Evolutionary conservation across 2,888 invertebrate species (phyloP).

Genomic region (Hyposoter dolosus): DNA sequence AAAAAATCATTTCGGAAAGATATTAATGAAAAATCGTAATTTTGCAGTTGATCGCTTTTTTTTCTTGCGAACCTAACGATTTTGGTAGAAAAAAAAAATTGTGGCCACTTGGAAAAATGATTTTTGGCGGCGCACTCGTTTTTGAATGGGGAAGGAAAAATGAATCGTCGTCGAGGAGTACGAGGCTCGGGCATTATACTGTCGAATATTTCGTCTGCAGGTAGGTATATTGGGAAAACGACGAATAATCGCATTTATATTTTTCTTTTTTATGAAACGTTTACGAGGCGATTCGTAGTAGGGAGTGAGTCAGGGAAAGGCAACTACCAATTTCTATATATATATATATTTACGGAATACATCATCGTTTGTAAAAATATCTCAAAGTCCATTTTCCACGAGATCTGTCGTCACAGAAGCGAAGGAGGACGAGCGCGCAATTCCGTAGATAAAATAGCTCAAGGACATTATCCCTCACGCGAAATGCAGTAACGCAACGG

Average conservation of each 20-base stretch:
- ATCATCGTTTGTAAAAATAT: slow-evolving; percentile 49
- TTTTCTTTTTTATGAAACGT: neutral
- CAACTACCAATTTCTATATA: neutral
- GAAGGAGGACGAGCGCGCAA: slow-evolving; percentile 15
- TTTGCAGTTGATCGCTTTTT: too few species aligned
- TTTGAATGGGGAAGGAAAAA: neutral
- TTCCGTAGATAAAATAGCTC: slow-evolving; percentile 62
- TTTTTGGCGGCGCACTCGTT: neutral
- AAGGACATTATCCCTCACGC: slow-evolving; percentile 36
- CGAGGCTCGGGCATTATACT: neutral
- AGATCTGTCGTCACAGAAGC: slow-evolving; percentile 16
- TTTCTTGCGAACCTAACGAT: neutral
- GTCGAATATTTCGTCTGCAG: neutral
- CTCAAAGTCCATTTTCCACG: slow-evolving; percentile 41
- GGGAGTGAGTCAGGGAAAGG: neutral
- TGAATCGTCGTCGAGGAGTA: neutral
- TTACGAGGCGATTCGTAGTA: neutral
- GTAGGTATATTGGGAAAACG: neutral
- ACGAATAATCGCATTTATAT: neutral
- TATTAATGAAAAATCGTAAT: too few species aligned
- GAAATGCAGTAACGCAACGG: neutral
- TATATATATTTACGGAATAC: neutral
- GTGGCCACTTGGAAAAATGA: neutral
- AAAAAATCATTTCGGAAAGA: too few species aligned
- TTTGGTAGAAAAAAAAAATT: neutral